phyloP scores from a whole-genome alignment of 2,888 invertebrate species.

The Lagria hirta region DNA sequence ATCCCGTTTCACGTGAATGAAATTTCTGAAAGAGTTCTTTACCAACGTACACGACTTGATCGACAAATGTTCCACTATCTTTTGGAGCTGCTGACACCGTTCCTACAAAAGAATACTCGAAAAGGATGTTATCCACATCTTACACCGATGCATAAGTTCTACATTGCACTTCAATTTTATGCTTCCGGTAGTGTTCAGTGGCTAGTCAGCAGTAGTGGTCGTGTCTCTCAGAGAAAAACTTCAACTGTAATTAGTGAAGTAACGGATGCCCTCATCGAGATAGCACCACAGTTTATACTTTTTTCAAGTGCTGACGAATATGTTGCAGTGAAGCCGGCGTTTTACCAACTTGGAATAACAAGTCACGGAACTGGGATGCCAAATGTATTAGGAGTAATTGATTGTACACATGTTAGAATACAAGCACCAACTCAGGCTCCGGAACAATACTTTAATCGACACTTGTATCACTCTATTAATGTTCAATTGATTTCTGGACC shows the following conservation, averaged over 20 bases:
- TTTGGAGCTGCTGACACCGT: background rate
- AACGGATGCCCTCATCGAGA: slow-evolving; percentile 1
- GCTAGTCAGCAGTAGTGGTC: slow-evolving; percentile 4
- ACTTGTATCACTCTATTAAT: slow-evolving; percentile 6
- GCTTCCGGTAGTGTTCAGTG: slow-evolving; percentile 2
- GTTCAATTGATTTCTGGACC: slow-evolving; percentile 23
- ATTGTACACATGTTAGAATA: slow-evolving; percentile 5
- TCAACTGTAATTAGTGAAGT: slow-evolving; percentile 1
- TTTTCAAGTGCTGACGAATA: slow-evolving; percentile 4
- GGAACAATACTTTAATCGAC: slow-evolving; percentile 8
- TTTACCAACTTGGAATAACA: slow-evolving; percentile 1
- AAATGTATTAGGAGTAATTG: slow-evolving; percentile 5
- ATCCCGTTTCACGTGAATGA: background rate
- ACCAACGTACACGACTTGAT: slow-evolving; percentile 1
- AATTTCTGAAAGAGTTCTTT: slow-evolving; percentile 1
- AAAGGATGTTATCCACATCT: slow-evolving; percentile 4
- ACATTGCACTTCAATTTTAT: slow-evolving; percentile 3
- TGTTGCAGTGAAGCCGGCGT: slow-evolving; percentile 2
- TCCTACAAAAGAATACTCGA: slow-evolving; percentile 1
- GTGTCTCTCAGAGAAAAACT: background rate
- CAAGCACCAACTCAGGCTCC: slow-evolving; percentile 5
- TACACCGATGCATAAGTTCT: slow-evolving; percentile 3
- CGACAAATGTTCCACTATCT: slow-evolving; percentile 1
- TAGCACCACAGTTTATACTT: slow-evolving; percentile 2
- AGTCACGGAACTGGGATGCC: slow-evolving; percentile 2